A percentile compares a stretch with the other conserved stretches of the same genome.
phyloP scores from a whole-genome alignment of 2,888 invertebrate genomes.

The Volucella zonaria region DNA sequence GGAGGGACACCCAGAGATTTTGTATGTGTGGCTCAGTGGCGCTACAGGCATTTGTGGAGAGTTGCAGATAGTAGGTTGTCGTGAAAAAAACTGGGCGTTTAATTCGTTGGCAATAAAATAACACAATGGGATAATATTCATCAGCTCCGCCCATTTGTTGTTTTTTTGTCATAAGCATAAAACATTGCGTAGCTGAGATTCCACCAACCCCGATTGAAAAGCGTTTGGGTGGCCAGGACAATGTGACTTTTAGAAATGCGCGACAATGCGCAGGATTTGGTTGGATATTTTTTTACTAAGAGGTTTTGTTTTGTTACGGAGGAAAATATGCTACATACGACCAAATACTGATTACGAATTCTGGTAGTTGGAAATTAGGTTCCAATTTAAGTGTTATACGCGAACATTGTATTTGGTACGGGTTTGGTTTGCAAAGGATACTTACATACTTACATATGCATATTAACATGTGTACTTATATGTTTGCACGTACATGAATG shows the following conservation, averaged over 20 bases:
- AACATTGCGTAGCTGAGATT: constrained; percentile 76
- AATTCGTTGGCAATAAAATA: constrained; percentile 67
- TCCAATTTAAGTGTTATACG: constrained; percentile 51
- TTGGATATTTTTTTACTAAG: constrained; percentile 37
- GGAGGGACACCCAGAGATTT: constrained; percentile 6
- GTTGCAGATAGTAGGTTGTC: constrained; percentile 48
- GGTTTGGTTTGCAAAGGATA: not conserved
- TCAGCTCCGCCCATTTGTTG: constrained; percentile 82
- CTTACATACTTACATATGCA: not conserved
- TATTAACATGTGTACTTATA: constrained; percentile 7
- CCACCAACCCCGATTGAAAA: constrained; percentile 71
- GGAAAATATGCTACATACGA: constrained; percentile 41
- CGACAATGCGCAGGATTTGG: constrained; percentile 65
- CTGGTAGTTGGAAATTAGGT: constrained; percentile 16
- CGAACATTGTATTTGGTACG: constrained; percentile 1
- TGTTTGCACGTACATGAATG: not conserved
- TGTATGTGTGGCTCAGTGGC: constrained; percentile 38
- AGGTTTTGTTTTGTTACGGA: constrained; percentile 35
- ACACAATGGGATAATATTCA: constrained; percentile 74
- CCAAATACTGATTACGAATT: constrained; percentile 46
- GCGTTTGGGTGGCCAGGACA: constrained; percentile 47
- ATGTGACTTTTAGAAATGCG: constrained; percentile 35
- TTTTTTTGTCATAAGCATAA: constrained; percentile 74
- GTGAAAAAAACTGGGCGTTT: constrained; percentile 70
- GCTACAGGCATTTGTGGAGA: constrained; percentile 54